These are phyloP conservation scores for Koerneria pararmatus DNA, from an alignment of 2,888 invertebrate genomes.

Conservation along the genomic window DNA sequence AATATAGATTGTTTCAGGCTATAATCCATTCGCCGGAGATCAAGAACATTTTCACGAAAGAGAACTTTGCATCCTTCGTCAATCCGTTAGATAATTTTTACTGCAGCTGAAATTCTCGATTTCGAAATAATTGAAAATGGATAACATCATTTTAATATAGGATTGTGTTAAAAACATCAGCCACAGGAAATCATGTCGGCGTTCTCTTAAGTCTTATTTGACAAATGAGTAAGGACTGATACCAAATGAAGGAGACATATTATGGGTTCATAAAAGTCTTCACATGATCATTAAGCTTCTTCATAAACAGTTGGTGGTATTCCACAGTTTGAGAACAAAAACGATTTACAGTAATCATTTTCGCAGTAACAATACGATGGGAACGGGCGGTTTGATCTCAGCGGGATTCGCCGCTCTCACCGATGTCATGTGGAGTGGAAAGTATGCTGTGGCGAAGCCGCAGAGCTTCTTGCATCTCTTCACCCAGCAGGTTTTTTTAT, in stretches of 20 bases:
- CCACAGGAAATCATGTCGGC: no score
- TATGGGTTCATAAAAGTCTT: no score
- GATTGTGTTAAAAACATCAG: background rate
- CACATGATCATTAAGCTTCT: no score
- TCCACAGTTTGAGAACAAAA: no score
- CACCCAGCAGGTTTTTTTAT: background rate
- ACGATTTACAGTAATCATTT: no score
- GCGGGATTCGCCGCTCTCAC: conserved; percentile 48
- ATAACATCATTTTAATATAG: background rate
- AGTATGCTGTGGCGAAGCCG: conserved; percentile 41
- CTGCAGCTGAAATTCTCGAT: no score
- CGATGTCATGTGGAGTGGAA: conserved; percentile 48
- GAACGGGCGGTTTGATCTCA: conserved; percentile 49
- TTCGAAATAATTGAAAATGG: background rate
- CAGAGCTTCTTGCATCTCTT: no score
- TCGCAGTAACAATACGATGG: conserved; percentile 40
- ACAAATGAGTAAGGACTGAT: no score
- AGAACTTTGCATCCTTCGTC: conserved; percentile 33
- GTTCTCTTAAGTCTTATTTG: no score
- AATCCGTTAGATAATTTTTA: conserved; percentile 30
- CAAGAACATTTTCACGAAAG: conserved; percentile 36
- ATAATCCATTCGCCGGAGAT: conserved; percentile 51
- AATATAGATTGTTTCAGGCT: conserved; percentile 43
- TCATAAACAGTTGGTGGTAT: no score
- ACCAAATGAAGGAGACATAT: no score